Evolutionary conservation across 2,113 vertebrate species (phyloP), one percentile per base, ranked within the genome.

Genomic region (Stictonetta naevosa): DNA sequence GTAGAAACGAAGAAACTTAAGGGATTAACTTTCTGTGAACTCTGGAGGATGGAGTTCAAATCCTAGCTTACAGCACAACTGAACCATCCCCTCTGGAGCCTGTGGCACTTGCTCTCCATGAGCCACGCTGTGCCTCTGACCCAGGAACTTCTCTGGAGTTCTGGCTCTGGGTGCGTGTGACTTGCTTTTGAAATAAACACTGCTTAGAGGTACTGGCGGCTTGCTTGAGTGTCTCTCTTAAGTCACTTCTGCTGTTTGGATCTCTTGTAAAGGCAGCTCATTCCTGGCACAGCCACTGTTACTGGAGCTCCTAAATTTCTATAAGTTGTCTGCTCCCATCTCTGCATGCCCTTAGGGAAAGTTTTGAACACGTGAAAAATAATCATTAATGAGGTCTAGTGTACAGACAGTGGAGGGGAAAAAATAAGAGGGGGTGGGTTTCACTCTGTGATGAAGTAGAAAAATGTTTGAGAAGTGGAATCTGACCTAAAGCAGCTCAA

Each of bases 101-200:
- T 55, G 60, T 33, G 0, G 5, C 44, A 59, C 31, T 63, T 13
- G 22, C 8, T 31, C 14, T 50, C 46, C 68, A 10, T 0, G 3
- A 82, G 56, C 66, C 79, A 48, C 1, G 33, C 55, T 17, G 7
- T 13, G 38, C 74, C 56, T 31, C 6, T 8, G 26, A 52, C 44
- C 76, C 8, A 4, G 71, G 44, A 80, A 11, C 63, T 50, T 21
- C 72, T 73, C 78, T 33, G 40, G 34, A 60, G 3, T 8, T 40
- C 6, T 83, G 91, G 34, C 29, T 3, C 2, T 8, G 34, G 66
- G 21, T 8, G 20, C 11, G 7, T 8, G 0, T 0, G 10, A 5
- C 15, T 16, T 16, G 19, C 17, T n/a, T 25, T 11, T 31, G 56
- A 34, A 48, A 18, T 4, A 13, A 53, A 40, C 7, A 29, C 19